Evolutionary conservation across 2,888 invertebrate species (phyloP).

Genomic region (Salpingus planirostris): DNA sequence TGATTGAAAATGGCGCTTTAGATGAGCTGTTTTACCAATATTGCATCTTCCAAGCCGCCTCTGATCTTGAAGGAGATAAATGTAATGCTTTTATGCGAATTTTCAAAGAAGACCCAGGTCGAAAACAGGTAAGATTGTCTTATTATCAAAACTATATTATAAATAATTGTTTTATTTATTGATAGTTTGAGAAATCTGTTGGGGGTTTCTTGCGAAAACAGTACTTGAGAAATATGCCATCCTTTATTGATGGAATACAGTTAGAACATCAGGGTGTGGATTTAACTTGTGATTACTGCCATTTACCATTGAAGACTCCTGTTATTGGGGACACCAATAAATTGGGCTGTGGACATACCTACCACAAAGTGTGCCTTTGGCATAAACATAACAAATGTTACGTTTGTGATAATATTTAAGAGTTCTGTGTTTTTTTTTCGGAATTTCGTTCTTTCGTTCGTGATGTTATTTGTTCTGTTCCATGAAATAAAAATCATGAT

Average conservation of each 20-base stretch:
- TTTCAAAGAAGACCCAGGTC: not conserved
- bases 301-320: slow-evolving; percentile 27
- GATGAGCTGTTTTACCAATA: slow-evolving; percentile 54
- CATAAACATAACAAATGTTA: slow-evolving; percentile 25
- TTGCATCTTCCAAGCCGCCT: slow-evolving; percentile 44
- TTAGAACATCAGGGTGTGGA: not conserved
- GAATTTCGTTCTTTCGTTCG: too few species aligned
- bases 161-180: too few species aligned
- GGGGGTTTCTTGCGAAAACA: slow-evolving; percentile 27
- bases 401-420: slow-evolving; percentile 21
- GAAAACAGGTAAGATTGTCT: slow-evolving; percentile 4
- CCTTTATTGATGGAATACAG: not conserved
- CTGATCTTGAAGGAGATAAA: too few species aligned
- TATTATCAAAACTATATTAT: slow-evolving; percentile 23
- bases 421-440: too few species aligned
- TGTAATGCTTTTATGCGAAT: slow-evolving; percentile 10
- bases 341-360: slow-evolving; percentile 31
- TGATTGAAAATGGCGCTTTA: slow-evolving; percentile 50
- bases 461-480: too few species aligned
- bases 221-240: slow-evolving; percentile 16
- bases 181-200: slow-evolving; percentile 30
- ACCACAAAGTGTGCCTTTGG: slow-evolving; percentile 32
- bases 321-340: slow-evolving; percentile 24
- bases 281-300: slow-evolving; percentile 29
- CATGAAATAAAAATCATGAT: too few species aligned